Base-by-base conservation (phyloP, 2,113 vertebrate species). In the Chaetodon auriga region DNA sequence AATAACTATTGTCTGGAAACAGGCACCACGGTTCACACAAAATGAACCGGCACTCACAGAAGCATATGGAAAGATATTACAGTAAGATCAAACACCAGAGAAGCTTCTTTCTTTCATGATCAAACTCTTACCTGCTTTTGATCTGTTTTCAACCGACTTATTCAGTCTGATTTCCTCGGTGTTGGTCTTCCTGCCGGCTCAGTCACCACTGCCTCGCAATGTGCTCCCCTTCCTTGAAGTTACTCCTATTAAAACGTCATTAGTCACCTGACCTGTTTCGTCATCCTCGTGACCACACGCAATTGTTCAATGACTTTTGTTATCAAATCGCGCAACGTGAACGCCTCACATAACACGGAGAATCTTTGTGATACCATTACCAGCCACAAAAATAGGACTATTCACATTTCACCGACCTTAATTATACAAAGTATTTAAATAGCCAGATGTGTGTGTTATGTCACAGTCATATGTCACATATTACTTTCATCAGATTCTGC, bases 201-300 rank as follows among this genome's bases (percentile, higher is more conserved):
- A 0, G 8, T 11, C 36, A 7, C 46, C 16, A 18, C 5, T 16
- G n/a, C 21, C 1, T 85, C 35, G 16, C 66, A 0, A 14, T 21
- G 80, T 68, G 88, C 64, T 69, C 78, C 53, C 49, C 58, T 30
- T 6, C 10, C 1, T 45, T n/a, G 9, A 78, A 48, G 14, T 63
- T 61, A 80, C 84, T 58, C 66, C 60, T 23, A 0, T 25, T 41
- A 8, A 13, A 0, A 85, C 87, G 92, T 94, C 89, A 92, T 21
- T 23, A 23, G 83, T 91, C 91, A 93, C 23, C 9, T 93, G 92
- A 87, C 86, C 49, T 16, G 35, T 68, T 60, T 77, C 87, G 14
- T 88, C 81, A 81, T 1, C 21, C 10, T 1, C 6, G 2, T 81
- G 74, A 72, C 61, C 14, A n/a, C 61, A 51, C 14, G 60, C 9